These are phyloP conservation scores for Nomada ruficornis DNA, from an alignment of 2,888 invertebrate species.

Conservation along the genomic window DNA sequence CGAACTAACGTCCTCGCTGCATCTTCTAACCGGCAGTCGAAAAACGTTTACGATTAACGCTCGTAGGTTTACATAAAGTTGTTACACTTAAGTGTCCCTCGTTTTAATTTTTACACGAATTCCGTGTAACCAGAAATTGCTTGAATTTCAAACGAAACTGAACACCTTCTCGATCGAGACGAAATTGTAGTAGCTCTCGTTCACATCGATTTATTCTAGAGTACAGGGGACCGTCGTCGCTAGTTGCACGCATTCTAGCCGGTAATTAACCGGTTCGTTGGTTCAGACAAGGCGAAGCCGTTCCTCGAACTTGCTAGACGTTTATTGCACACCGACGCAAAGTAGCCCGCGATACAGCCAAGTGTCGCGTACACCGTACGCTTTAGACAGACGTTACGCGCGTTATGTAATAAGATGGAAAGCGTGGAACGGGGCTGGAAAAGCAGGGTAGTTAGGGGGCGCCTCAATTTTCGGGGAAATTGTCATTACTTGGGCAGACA, in stretches of 20 bases:
- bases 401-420: slow-evolving; percentile 63
- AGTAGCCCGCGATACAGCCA: not conserved
- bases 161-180: too few species aligned
- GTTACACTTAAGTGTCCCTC: too few species aligned
- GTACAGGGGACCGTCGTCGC: too few species aligned
- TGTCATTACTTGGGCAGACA: slow-evolving; percentile 32
- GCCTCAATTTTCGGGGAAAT: slow-evolving; percentile 65
- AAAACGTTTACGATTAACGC: too few species aligned
- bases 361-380: slow-evolving; percentile 20
- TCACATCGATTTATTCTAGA: slow-evolving; percentile 38
- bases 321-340: slow-evolving; percentile 30
- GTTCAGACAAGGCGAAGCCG: slow-evolving; percentile 38
- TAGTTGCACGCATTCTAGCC: slow-evolving; percentile 24
- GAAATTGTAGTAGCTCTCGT: slow-evolving; percentile 8
- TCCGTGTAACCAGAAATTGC: too few species aligned
- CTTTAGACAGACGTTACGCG: slow-evolving; percentile 53
- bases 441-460: slow-evolving; percentile 36
- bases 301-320: slow-evolving; percentile 55
- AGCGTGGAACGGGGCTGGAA: slow-evolving; percentile 35
- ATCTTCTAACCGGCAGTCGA: too few species aligned
- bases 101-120: too few species aligned
- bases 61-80: too few species aligned
- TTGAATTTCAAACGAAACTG: too few species aligned
- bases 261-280: slow-evolving; percentile 43
- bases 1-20: not conserved